Conservation (phyloP, 2,888 invertebrate genomes). For the Sceliomorpha sp. region DNA sequence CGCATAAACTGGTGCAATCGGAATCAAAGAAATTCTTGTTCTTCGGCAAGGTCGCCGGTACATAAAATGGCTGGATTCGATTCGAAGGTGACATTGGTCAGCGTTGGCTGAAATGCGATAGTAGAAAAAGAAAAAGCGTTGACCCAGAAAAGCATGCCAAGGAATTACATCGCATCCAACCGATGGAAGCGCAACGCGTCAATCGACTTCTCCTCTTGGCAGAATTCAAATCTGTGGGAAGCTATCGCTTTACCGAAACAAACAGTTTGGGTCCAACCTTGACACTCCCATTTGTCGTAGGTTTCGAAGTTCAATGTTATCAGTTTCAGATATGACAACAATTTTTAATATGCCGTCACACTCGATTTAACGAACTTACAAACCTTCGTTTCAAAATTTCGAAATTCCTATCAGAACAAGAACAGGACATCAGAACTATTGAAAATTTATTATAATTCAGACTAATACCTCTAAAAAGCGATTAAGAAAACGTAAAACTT, state of each 20-base stretch:
- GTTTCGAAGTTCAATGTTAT: neutral
- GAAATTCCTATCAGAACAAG: no score
- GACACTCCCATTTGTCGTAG: constrained; percentile 1
- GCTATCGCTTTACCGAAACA: constrained; percentile 8
- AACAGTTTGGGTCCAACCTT: constrained; percentile 11
- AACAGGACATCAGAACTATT: no score
- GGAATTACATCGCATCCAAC: neutral
- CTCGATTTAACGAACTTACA: no score
- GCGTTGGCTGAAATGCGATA: constrained; percentile 26
- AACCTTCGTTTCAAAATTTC: no score
- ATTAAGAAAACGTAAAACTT: no score
- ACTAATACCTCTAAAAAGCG: no score
- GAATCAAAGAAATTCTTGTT: constrained; percentile 7
- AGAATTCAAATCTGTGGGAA: constrained; percentile 8
- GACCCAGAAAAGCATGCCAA: constrained; percentile 29
- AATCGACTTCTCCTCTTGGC: constrained; percentile 10
- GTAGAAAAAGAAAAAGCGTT: constrained; percentile 20
- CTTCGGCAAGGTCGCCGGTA: constrained; percentile 14
- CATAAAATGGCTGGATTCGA: constrained; percentile 13
- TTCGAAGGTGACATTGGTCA: constrained; percentile 42
- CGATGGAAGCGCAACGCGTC: constrained; percentile 18
- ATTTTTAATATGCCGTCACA: no score
- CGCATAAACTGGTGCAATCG: constrained; percentile 1
- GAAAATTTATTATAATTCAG: no score
- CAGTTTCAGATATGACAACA: no score